Evolutionary conservation across 2,797 vertebrate species (phyloP).

Genomic region (Sebastolobus altivelis): DNA sequence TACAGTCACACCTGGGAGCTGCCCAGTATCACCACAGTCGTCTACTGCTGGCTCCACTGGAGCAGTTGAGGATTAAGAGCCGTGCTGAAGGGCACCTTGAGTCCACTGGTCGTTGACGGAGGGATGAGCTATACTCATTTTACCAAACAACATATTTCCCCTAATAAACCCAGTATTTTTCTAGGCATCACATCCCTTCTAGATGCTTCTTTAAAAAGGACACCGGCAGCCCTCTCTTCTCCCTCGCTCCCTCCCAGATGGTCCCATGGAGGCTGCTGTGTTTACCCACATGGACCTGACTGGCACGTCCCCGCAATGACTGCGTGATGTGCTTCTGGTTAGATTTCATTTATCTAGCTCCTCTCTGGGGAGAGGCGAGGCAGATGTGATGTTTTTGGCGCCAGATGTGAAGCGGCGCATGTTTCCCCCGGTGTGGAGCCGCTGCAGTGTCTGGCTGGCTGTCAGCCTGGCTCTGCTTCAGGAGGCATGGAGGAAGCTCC

Average conservation of each 20-base stretch:
- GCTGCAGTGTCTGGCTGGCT: slow-evolving; percentile 66
- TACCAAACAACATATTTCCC: slow-evolving; percentile 33
- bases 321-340: slow-evolving; percentile 60
- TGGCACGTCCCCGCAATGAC: slow-evolving; percentile 45
- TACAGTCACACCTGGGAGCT: slow-evolving; percentile 47
- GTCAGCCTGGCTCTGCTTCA: slow-evolving; percentile 74
- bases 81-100: slow-evolving; percentile 74
- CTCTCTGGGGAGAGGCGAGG: slow-evolving; percentile 64
- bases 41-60: slow-evolving; percentile 49
- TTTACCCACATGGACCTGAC: slow-evolving; percentile 58
- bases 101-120: slow-evolving; percentile 34
- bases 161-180: slow-evolving; percentile 26
- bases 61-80: slow-evolving; percentile 47
- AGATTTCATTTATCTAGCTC: slow-evolving; percentile 67
- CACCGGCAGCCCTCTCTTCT: slow-evolving; percentile 13
- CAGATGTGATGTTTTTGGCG: slow-evolving; percentile 80
- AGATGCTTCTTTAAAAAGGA: slow-evolving; percentile 25
- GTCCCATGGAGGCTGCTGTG: slow-evolving; percentile 46
- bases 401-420: slow-evolving; percentile 79
- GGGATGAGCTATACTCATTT: slow-evolving; percentile 42
- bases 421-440: slow-evolving; percentile 60
- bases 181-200: slow-evolving; percentile 25
- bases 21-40: slow-evolving; percentile 44
- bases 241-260: slow-evolving; percentile 33
- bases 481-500: slow-evolving; percentile 48